Conservation (phyloP, 2,888 invertebrate species). For the Sinelater perroti region DNA sequence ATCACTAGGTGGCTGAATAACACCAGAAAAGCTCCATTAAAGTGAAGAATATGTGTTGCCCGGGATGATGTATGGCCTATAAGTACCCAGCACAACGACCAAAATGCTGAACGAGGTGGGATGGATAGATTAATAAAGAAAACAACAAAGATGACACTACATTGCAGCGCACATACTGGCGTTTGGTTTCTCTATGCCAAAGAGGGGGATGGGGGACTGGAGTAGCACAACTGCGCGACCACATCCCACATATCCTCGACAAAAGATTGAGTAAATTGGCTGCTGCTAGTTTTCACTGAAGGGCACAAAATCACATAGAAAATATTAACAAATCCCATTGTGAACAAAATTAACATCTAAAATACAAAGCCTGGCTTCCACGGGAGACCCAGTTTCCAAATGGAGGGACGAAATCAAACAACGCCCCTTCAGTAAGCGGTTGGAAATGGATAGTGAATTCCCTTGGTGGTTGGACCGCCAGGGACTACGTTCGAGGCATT, state of each 20-base stretch:
- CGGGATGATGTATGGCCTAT: no score
- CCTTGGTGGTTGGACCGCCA: conserved; percentile 37
- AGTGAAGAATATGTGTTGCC: no score
- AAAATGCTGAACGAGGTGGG: no score
- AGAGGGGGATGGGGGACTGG: not conserved
- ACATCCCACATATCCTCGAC: not conserved
- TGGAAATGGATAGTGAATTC: conserved; percentile 36
- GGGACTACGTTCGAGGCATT: conserved; percentile 33
- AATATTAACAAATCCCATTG: not conserved
- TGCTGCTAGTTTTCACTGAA: no score
- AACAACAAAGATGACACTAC: no score
- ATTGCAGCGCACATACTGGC: no score
- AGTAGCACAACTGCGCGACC: not conserved
- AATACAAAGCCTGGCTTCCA: not conserved
- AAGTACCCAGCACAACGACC: no score
- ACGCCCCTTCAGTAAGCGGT: conserved; percentile 21
- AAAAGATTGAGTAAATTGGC: not conserved
- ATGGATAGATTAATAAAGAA: no score
- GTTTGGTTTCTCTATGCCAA: no score
- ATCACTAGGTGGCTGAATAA: no score
- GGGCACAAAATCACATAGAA: not conserved
- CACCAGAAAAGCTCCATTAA: no score
- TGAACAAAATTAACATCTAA: no score
- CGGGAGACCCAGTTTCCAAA: not conserved
- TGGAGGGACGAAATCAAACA: conserved; percentile 12